A percentile compares a stretch with the other conserved stretches of the same genome.
phyloP scores from a whole-genome alignment of 2,797 vertebrate genomes.

The Gymnocypris eckloni region DNA sequence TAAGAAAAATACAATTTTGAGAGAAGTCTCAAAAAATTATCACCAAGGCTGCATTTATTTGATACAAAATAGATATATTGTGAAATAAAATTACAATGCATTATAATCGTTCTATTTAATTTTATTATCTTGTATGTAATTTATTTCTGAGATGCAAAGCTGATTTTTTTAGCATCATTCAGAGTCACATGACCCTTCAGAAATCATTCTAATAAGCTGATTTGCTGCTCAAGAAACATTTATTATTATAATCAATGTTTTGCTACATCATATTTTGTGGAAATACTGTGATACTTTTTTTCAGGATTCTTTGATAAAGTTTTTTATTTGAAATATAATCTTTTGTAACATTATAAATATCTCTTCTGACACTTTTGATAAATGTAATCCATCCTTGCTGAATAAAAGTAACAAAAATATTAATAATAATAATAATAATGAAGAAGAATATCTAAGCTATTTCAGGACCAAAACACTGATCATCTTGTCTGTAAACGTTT shows the following conservation, averaged over 20 bases:
- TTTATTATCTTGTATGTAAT: neutral
- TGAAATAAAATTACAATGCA: neutral
- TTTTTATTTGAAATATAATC: neutral
- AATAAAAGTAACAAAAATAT: neutral
- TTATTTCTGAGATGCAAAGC: neutral
- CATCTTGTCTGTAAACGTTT: neutral
- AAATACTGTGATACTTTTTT: neutral
- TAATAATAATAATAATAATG: neutral
- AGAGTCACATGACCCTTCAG: neutral
- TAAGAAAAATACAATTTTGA: too few species aligned
- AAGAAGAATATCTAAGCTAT: neutral
- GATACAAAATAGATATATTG: neutral
- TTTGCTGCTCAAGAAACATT: neutral
- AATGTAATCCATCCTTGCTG: neutral
- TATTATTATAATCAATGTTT: neutral
- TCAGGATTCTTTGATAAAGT: too few species aligned
- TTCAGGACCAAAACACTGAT: neutral
- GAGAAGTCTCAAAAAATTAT: too few species aligned
- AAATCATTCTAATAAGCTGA: neutral
- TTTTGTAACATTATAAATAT: neutral
- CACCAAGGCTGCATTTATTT: neutral
- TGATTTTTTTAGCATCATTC: neutral
- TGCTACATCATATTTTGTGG: neutral
- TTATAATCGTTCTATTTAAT: neutral
- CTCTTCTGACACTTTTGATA: neutral